Evolutionary conservation across 53 echinoderm and acorn worm species (phyloP), one percentile per base, ranked within the genome.

Genomic region (Holothuria scabra): DNA sequence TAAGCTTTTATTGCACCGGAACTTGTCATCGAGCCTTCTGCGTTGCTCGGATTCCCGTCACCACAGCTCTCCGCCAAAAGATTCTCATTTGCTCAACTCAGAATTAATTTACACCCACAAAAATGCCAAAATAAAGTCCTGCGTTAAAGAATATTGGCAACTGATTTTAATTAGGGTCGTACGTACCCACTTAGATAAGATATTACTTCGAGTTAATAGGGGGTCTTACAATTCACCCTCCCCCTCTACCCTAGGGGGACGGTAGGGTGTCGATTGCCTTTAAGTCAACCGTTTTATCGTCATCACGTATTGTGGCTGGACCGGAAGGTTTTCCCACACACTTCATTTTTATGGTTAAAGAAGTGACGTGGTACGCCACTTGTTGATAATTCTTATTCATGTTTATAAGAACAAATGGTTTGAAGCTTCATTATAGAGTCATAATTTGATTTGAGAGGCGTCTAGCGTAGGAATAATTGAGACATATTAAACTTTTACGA

Each of bases 181-280:
- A 81, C 64, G 64, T 64, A 81, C 64, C 82, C 82, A 81, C 82
- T 64, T 81, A 81, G 82, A 24, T 37, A 25, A 81, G 62, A 34
- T 81, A 62, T 64, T 22, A 26, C 18, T 32, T 28, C 62, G 23
- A 22, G n/a, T 32, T 38, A 46, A 61, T 41, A 81, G 82, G 82
- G 82, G 82, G 82, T 81, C 62, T 22, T n/a, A 22, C 34, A 61
- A 64, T 44, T 81, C 62, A 64, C 85, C 85, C 85, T 69, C 85
- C 85, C 85, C 82, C 74, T 72, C 81, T 85, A 85, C 85, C 85
- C 81, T 76, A 81, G 85, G 74, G 85, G 85, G 85, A 89, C 90
- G 85, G 90, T 81, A 35, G 90, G 90, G 90, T 89, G 90, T 89
- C 90, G 90, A 89, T 81, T 81, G 65, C 65, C n/a, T 12, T 22